Percentiles rank a stretch among this genome's conserved stretches.
These are phyloP conservation scores for Ginglymostoma cirratum DNA, from an alignment of 2,113 vertebrate species.

Conservation along the genomic window DNA sequence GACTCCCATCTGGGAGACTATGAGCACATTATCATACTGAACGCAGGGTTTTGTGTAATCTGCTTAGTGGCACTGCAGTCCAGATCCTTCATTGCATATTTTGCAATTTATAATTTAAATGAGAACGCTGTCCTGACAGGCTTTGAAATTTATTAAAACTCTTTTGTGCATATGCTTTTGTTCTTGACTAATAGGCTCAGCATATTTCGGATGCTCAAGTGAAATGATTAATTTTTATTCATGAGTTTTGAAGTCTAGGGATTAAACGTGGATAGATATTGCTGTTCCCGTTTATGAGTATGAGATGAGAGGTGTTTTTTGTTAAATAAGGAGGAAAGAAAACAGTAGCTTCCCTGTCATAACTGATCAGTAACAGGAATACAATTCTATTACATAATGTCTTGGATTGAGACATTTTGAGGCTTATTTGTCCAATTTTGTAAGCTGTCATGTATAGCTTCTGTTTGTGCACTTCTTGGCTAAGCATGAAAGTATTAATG, in stretches of 20 bases:
- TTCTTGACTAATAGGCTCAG: conserved; percentile 85
- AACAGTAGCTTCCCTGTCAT: conserved; percentile 37
- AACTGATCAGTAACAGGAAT: conserved; percentile 30
- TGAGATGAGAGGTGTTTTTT: conserved; percentile 55
- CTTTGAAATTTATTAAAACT: conserved; percentile 87
- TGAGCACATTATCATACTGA: conserved; percentile 92
- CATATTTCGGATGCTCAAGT: conserved; percentile 65
- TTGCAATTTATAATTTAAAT: conserved; percentile 98
- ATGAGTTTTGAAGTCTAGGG: conserved; percentile 74
- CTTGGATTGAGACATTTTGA: conserved; percentile 34
- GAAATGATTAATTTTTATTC: conserved; percentile 83
- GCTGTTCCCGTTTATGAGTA: conserved; percentile 55
- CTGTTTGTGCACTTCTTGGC: conserved; percentile 15
- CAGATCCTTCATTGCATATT: conserved; percentile 89
- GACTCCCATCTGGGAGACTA: conserved; percentile 89
- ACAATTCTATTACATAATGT: conserved; percentile 37
- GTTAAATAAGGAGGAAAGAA: conserved; percentile 47
- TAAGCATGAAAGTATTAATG: conserved; percentile 23
- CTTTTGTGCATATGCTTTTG: conserved; percentile 62
- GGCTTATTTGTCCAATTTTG: conserved; percentile 35
- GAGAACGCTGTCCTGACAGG: conserved; percentile 80
- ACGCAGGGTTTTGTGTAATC: conserved; percentile 91
- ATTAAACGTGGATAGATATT: conserved; percentile 70
- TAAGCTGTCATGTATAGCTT: conserved; percentile 35
- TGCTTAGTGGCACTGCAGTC: conserved; percentile 88